Base-by-base conservation (phyloP, 2,113 vertebrate genomes). In the Conger conger region DNA sequence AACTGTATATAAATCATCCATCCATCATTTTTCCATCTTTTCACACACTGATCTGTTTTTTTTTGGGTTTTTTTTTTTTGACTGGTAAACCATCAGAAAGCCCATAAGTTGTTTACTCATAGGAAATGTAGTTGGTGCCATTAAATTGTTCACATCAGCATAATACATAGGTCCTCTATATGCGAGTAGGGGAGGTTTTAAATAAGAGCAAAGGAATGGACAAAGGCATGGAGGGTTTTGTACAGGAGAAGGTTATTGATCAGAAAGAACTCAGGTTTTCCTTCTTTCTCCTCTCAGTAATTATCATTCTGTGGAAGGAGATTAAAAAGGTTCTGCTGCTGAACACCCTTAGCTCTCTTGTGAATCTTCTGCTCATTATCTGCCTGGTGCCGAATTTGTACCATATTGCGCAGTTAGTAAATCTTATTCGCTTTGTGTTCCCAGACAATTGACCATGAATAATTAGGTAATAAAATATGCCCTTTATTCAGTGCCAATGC, bases 401-500 rank as follows among this genome's bases (percentile, higher is more conserved):
- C 17, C 73, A 45, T 77, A 76, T 77, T 83, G 82, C 82, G 23
- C 73, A 54, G 42, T 68, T 53, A 42, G 76, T 73, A 83, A 78
- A 83, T 30, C 23, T 35, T 38, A 35, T 76, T 37, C 45, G 16
- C 33, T 40, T 30, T 36, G 83, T n/a, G 53, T 84, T 84, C 83
- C 35, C 1, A 37, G 76, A 84, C 76, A 84, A 84, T 84, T 84
- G 68, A 79, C 83, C 78, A 76, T 30, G 76, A 76, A 76, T 84
- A 79, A 84, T 84, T 84, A 79, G 78, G 76, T 79, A 77, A 60
- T 40, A 60, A 57, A 84, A 79, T 84, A 60, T 84, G 53, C 23
- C 76, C 78, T 84, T 84, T 84, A 77, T 35, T 53, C 76, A 79
- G 76, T 57, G 76, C 35, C 50, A 79, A 45, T 35, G 3, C n/a